phyloP scores from a whole-genome alignment of 1,140 invertebrate genomes.

The Panulirus ornatus region DNA sequence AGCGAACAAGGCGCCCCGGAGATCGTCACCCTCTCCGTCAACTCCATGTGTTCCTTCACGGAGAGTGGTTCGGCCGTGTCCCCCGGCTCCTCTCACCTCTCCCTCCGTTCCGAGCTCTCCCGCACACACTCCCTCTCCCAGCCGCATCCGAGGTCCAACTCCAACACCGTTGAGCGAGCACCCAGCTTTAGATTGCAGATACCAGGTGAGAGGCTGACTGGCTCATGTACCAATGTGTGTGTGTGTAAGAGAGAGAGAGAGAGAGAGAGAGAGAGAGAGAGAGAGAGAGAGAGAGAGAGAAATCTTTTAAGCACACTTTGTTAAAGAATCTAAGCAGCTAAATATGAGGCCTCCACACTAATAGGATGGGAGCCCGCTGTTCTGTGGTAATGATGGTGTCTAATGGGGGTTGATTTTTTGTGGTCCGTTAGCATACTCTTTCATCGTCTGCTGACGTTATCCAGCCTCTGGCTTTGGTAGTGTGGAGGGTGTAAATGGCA shows the following conservation, averaged over 20 bases:
- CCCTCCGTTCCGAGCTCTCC: slow-evolving; percentile 57
- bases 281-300: too few relatives aligned
- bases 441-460: background rate
- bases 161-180: slow-evolving; percentile 29
- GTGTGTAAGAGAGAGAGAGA: too few relatives aligned
- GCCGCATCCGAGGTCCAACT: slow-evolving; percentile 29
- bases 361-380: background rate
- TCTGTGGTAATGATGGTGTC: background rate
- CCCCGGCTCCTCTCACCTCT: slow-evolving; percentile 51
- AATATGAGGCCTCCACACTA: background rate
- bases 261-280: background rate
- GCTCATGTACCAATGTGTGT: background rate
- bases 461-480: background rate
- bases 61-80: slow-evolving; percentile 50
- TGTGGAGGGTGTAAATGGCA: background rate
- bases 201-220: slow-evolving; percentile 41
- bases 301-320: background rate
- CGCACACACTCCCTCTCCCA: slow-evolving; percentile 54
- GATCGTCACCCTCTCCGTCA: slow-evolving; percentile 54
- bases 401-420: background rate
- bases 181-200: slow-evolving; percentile 40
- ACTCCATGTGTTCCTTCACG: slow-evolving; percentile 57
- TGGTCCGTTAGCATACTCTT: background rate
- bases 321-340: background rate
- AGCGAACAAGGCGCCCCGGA: slow-evolving; percentile 53